Evolutionary conservation across 2,113 vertebrate genomes (phyloP).

Genomic region (Mellivora capensis): DNA sequence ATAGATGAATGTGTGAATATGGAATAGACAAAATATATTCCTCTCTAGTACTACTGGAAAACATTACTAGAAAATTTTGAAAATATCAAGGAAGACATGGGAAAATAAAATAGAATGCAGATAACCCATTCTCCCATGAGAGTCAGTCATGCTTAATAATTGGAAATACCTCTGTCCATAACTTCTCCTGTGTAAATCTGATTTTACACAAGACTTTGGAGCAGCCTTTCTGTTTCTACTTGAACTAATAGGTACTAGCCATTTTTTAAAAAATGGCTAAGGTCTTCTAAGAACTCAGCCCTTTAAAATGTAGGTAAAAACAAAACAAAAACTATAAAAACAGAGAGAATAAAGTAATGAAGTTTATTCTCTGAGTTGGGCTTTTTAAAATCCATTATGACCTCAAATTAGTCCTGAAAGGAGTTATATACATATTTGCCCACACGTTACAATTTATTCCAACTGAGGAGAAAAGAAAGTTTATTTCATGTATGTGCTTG

Average conservation of each 20-base stretch:
- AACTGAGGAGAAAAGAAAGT: not conserved
- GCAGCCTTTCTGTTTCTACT: not conserved
- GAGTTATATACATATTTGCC: not conserved
- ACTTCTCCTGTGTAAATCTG: not conserved
- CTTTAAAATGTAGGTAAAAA: slow-evolving; percentile 48
- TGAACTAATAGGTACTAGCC: not conserved
- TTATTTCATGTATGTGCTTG: not conserved
- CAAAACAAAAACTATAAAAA: not conserved
- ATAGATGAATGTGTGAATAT: not conserved
- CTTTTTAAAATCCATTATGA: slow-evolving; percentile 40
- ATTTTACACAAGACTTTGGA: not conserved
- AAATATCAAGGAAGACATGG: not conserved
- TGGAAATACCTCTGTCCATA: not conserved
- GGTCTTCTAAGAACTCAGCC: not conserved
- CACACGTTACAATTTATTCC: slow-evolving; percentile 34
- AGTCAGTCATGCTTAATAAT: not conserved
- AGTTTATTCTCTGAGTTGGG: not conserved
- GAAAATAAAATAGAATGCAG: not conserved
- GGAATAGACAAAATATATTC: not conserved
- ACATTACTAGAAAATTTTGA: not conserved
- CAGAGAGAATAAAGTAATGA: not conserved
- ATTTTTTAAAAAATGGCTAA: not conserved
- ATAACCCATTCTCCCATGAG: not conserved
- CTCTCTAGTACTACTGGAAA: not conserved
- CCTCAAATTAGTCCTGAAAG: slow-evolving; percentile 35